Conservation (phyloP, 53 echinoderm and acorn worm species). For the Luidia sarsii region DNA sequence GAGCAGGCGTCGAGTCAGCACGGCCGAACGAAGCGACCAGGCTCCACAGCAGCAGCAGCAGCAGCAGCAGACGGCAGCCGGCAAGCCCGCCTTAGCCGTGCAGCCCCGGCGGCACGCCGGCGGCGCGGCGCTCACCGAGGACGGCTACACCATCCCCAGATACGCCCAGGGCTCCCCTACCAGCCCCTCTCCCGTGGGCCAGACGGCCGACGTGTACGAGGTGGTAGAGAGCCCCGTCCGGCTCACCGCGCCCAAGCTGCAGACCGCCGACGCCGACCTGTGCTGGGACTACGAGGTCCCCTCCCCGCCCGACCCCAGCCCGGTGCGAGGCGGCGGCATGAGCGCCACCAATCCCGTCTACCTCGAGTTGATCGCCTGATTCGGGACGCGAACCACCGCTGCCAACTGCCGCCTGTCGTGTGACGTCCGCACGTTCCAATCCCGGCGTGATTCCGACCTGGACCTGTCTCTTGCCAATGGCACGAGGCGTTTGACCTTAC, state of each 20-base stretch:
- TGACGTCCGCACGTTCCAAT: too few species aligned
- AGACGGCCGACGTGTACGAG: too few species aligned
- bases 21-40: too few species aligned
- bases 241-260: not conserved
- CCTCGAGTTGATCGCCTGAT: constrained; percentile 30
- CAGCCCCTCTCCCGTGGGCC: too few species aligned
- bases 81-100: not conserved
- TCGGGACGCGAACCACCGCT: too few species aligned
- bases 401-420: too few species aligned
- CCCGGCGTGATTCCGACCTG: too few species aligned
- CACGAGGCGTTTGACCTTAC: too few species aligned
- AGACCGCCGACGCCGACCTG: not conserved
- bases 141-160: constrained; percentile 7
- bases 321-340: not conserved
- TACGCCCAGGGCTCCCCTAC: too few species aligned
- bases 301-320: not conserved
- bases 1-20: too few species aligned
- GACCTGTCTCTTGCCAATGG: too few species aligned
- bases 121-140: constrained; percentile 7
- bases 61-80: not conserved
- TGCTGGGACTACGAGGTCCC: constrained; percentile 43
- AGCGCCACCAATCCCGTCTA: constrained; percentile 13
- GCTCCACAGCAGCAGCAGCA: not conserved
- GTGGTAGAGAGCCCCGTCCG: not conserved
- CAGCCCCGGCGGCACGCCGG: not conserved